These are phyloP conservation scores for Pseudolaguvia tuberculata DNA, from an alignment of 2,113 vertebrate species.

Conservation along the genomic window DNA sequence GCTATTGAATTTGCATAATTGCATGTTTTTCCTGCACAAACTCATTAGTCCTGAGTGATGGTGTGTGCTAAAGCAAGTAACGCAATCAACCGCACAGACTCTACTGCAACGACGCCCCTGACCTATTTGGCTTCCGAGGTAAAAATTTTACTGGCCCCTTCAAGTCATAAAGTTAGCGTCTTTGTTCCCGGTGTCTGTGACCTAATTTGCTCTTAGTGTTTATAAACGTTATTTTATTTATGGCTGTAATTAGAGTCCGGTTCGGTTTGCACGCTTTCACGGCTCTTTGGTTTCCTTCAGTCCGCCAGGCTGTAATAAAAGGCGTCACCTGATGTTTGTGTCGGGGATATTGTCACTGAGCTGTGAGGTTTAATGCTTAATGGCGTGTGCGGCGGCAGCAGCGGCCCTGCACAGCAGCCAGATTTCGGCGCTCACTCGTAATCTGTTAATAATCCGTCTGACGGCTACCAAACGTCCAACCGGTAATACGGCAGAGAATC, in stretches of 20 bases:
- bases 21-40: not conserved
- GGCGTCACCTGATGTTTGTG: not conserved
- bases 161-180: not conserved
- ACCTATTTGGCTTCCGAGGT: not conserved
- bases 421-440: not conserved
- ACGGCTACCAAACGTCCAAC: not conserved
- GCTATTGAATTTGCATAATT: conserved; percentile 1
- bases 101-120: not conserved
- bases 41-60: not conserved
- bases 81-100: not conserved
- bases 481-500: not conserved
- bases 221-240: not conserved
- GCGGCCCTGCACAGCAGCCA: not conserved
- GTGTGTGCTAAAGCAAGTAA: not conserved
- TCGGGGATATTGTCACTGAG: not conserved
- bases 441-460: not conserved
- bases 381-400: not conserved
- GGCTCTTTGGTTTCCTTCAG: not conserved
- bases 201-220: not conserved
- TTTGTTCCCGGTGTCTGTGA: no score
- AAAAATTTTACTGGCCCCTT: not conserved
- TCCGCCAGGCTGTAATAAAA: not conserved
- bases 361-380: conserved; percentile 1
- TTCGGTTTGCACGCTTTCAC: not conserved
- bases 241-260: not conserved